phyloP scores from a whole-genome alignment of 2,888 invertebrate genomes.

The Nomada flava region DNA sequence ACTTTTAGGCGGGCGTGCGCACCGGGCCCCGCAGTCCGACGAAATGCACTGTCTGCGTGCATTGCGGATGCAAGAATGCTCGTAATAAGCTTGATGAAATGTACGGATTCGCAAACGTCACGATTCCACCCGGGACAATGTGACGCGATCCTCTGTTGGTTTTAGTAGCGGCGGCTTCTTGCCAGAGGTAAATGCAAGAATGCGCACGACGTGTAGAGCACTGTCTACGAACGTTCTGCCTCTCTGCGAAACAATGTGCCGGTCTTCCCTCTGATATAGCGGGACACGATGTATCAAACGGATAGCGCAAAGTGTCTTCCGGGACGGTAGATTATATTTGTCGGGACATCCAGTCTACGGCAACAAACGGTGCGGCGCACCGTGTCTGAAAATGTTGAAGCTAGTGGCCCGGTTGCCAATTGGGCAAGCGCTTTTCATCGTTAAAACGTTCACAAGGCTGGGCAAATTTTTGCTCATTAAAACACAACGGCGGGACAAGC shows the following conservation, averaged over 20 bases:
- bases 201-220: background rate
- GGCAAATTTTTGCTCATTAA: too few relatives aligned
- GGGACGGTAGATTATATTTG: background rate
- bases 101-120: background rate
- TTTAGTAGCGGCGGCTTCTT: background rate
- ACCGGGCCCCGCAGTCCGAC: background rate
- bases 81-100: slow-evolving; percentile 9
- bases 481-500: background rate
- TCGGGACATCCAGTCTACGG: background rate
- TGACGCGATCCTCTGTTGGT: background rate
- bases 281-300: too few relatives aligned
- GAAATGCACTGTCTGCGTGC: background rate
- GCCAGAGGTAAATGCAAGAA: slow-evolving; percentile 3
- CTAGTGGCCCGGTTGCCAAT: background rate
- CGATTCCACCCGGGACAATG: background rate
- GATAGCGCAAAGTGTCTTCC: background rate
- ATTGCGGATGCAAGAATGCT: background rate
- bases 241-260: background rate
- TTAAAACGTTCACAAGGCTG: slow-evolving; percentile 2
- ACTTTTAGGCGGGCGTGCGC: background rate
- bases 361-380: background rate
- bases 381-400: background rate
- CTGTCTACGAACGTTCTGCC: background rate
- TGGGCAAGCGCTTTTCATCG: background rate
- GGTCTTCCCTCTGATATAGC: too few relatives aligned